Evolutionary conservation across 2,888 invertebrate species (phyloP), one percentile per base, ranked within the genome.

Genomic region (Pyrocoelia pectoralis): DNA sequence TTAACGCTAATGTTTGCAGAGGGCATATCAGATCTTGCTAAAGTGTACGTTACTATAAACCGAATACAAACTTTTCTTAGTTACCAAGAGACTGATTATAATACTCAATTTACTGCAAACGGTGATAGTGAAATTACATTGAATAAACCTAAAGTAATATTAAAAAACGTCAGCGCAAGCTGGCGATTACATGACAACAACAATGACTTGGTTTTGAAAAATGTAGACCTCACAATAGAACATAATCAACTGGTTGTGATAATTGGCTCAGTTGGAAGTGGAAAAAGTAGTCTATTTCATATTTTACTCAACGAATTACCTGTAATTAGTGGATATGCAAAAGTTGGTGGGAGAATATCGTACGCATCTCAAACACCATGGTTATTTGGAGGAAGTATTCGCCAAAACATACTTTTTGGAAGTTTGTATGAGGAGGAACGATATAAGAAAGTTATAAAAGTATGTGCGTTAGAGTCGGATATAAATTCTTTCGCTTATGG

Each of bases 1-100:
- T 93, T 96, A 90, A 95, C 94, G 0, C 91, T 95, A n/a, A 93
- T 94, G 81, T 94, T 97, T 74, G 95, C 97, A 0, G 91, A 92
- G 83, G 92, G 90, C 63, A 89, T 95, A 66, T 89, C 92, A 1
- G 89, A 90, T 80, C 84, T 91, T 52, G 92, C 93, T 0, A 95
- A 96, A 83, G 89, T 90, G 0, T 81, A 87, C 29, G 90, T 95
- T 56, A 91, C 93, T 1, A 86, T 93, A 58, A 84, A 84, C 61
- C 85, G 95, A 59, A 82, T 95, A 19, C 86, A 86, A 82, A 86
- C 79, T 76, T 88, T 84, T 66, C 76, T 86, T 73, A 72, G 80
- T 68, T 82, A 81, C 67, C 84, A 84, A 1, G 85, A 86, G 73
- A 71, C 81, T 10, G 62, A 69, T 4, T n/a, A n/a, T n/a, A 14